A percentile compares a stretch with the other conserved stretches of the same genome.
phyloP scores from a whole-genome alignment of 2,797 vertebrate genomes.

The Anguilla anguilla region DNA sequence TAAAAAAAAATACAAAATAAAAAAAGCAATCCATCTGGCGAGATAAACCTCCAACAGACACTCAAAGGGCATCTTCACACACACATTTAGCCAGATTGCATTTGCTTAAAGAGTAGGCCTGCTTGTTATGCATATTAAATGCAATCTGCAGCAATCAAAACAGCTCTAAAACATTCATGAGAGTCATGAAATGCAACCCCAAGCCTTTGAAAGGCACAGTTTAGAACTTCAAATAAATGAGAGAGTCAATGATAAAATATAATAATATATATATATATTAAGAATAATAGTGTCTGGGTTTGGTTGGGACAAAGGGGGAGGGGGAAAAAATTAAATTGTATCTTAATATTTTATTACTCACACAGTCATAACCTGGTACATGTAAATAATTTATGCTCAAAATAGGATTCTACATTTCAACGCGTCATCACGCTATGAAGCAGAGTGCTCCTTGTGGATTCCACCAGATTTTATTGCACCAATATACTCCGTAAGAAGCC shows the following conservation, averaged over 20 bases:
- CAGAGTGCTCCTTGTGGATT: constrained; percentile 8
- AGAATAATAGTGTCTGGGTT: constrained; percentile 28
- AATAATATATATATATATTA: not conserved
- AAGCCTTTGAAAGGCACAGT: constrained; percentile 23
- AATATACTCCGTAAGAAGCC: constrained; percentile 3
- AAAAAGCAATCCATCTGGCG: not conserved
- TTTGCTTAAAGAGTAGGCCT: constrained; percentile 17
- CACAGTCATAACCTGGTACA: constrained; percentile 27
- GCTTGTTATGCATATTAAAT: constrained; percentile 34
- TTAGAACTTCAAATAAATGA: constrained; percentile 32
- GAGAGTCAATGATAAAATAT: constrained; percentile 1
- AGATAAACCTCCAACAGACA: not conserved
- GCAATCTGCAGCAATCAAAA: constrained; percentile 29
- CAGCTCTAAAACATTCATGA: constrained; percentile 36
- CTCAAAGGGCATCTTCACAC: constrained; percentile 13
- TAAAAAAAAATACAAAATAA: not conserved
- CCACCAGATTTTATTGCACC: not conserved
- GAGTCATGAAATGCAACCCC: constrained; percentile 27
- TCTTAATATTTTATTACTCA: constrained; percentile 31
- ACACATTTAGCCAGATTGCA: constrained; percentile 10
- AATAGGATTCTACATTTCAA: constrained; percentile 26
- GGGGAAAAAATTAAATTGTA: not conserved
- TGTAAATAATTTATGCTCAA: constrained; percentile 30
- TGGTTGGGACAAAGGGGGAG: not conserved
- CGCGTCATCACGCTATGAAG: constrained; percentile 23